These are phyloP conservation scores for Sapajus apella DNA, from an alignment of 2,113 vertebrate species.

Conservation along the genomic window DNA sequence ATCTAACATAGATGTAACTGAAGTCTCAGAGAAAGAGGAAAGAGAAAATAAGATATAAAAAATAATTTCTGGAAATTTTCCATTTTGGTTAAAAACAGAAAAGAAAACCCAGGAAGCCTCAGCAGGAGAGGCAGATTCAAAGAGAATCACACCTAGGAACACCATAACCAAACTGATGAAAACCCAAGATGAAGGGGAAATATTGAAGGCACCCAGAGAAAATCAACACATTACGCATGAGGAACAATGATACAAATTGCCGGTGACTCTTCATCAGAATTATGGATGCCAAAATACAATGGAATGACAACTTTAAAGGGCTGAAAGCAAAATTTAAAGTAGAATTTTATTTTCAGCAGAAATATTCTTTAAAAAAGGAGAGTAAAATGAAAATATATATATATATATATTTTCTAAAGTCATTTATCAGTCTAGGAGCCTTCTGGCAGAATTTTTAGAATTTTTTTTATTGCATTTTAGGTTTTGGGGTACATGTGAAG, in stretches of 20 bases:
- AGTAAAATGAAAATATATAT: not conserved
- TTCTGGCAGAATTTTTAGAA: no score
- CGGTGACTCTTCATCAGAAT: conserved; percentile 10
- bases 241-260: not conserved
- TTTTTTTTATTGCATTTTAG: no score
- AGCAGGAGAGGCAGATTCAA: not conserved
- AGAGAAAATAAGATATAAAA: not conserved
- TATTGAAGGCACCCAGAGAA: not conserved
- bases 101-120: not conserved
- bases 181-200: not conserved
- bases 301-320: not conserved
- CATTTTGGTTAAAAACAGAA: not conserved
- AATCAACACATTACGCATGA: not conserved
- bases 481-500: no score
- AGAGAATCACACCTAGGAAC: not conserved
- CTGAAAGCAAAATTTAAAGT: not conserved
- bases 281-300: not conserved
- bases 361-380: no score
- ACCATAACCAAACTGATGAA: not conserved
- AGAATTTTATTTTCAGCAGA: not conserved
- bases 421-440: no score
- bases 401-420: no score
- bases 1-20: not conserved
- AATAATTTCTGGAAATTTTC: not conserved
- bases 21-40: not conserved